phyloP scores from a whole-genome alignment of 2,113 vertebrate genomes.

The Verasper variegatus region DNA sequence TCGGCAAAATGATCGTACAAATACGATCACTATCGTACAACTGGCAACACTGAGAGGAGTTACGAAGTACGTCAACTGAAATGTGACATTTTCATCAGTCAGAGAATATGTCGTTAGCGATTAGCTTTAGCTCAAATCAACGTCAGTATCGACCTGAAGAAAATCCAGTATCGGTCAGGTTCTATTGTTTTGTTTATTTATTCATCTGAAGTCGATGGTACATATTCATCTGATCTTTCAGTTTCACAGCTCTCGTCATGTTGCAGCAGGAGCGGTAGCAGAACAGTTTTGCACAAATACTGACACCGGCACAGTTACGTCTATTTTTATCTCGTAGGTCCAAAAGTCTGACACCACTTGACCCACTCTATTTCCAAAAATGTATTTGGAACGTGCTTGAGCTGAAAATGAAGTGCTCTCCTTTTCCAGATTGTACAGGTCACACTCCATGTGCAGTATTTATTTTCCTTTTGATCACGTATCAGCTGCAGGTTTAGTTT shows the following conservation, averaged over 20 bases:
- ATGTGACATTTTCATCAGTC: no score
- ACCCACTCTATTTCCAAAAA: background rate
- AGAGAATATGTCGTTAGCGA: no score
- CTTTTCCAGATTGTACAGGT: constrained; percentile 8
- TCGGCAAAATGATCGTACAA: no score
- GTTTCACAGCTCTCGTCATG: background rate
- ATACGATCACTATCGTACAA: no score
- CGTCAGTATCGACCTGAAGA: background rate
- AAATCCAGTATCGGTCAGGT: background rate
- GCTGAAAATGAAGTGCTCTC: constrained; percentile 25
- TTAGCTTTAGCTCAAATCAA: background rate
- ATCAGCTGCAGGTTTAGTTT: constrained; percentile 11
- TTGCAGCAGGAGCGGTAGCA: constrained; percentile 32
- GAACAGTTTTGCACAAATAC: constrained; percentile 50
- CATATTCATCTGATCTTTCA: constrained; percentile 3
- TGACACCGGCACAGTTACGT: background rate
- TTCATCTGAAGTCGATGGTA: background rate
- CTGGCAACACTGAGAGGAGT: no score
- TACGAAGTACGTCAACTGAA: no score
- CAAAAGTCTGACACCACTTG: background rate
- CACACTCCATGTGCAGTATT: constrained; percentile 18
- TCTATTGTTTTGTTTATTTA: background rate
- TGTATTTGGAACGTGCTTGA: constrained; percentile 5
- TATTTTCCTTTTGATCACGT: constrained; percentile 6
- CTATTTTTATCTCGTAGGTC: background rate